phyloP scores from a whole-genome alignment of 2,113 vertebrate genomes.

The Paralichthys olivaceus region DNA sequence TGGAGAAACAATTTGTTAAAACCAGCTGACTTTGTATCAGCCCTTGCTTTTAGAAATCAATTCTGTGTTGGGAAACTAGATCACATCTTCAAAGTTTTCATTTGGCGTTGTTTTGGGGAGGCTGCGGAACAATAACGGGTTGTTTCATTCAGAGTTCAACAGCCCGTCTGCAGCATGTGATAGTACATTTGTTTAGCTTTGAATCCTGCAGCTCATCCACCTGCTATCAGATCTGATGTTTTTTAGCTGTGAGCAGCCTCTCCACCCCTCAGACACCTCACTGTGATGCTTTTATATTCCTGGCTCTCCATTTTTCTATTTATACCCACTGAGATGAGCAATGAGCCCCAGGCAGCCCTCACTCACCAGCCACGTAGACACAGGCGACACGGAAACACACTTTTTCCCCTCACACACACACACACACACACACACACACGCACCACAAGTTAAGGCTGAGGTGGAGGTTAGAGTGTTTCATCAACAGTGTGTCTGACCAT shows the following conservation, averaged over 20 bases:
- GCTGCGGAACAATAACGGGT: background rate
- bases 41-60: background rate
- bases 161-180: background rate
- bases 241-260: slow-evolving; percentile 40
- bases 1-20: background rate
- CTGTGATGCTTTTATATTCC: slow-evolving; percentile 62
- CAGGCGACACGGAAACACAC: slow-evolving; percentile 50
- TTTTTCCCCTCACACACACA: slow-evolving; percentile 16
- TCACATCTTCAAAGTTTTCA: background rate
- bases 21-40: background rate
- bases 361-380: slow-evolving; percentile 47
- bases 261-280: slow-evolving; percentile 48
- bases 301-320: slow-evolving; percentile 71
- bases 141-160: background rate
- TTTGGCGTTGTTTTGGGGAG: background rate
- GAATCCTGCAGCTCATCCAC: slow-evolving; percentile 34
- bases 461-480: slow-evolving; percentile 61
- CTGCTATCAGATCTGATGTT: slow-evolving; percentile 36
- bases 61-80: slow-evolving; percentile 2
- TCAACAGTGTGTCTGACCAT: slow-evolving; percentile 59
- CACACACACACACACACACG: slow-evolving; percentile 20
- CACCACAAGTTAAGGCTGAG: slow-evolving; percentile 38
- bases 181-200: slow-evolving; percentile 29
- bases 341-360: slow-evolving; percentile 67
- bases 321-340: slow-evolving; percentile 75